These are phyloP conservation scores for Hassar affinis DNA, from an alignment of 2,113 vertebrate genomes.

Conservation along the genomic window DNA sequence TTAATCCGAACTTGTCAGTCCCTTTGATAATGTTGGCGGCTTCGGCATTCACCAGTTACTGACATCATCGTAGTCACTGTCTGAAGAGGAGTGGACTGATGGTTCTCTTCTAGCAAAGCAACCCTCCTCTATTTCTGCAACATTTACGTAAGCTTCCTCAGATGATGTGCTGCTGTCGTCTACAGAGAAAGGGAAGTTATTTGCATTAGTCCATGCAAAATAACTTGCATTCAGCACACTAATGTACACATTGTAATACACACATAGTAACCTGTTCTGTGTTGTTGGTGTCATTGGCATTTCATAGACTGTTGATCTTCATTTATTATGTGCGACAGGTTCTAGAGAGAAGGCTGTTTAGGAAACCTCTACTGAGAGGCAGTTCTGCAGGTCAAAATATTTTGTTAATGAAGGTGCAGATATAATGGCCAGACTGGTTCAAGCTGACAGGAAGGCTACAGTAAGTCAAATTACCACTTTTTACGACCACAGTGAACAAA, in stretches of 20 bases:
- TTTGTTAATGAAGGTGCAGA: too few relatives aligned
- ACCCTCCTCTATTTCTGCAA: slow-evolving; percentile 6
- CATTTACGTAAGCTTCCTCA: slow-evolving; percentile 46
- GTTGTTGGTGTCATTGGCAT: neutral
- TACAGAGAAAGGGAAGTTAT: slow-evolving; percentile 19
- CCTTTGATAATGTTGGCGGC: neutral
- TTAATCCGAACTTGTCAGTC: neutral
- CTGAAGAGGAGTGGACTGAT: slow-evolving; percentile 35
- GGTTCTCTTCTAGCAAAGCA: neutral
- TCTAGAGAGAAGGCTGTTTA: neutral
- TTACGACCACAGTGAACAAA: neutral
- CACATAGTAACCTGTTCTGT: neutral
- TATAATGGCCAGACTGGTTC: neutral
- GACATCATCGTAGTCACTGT: slow-evolving; percentile 51
- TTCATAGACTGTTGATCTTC: neutral
- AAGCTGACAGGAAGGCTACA: neutral
- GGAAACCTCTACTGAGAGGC: neutral
- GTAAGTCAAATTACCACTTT: neutral
- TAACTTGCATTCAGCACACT: neutral
- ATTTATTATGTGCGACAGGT: neutral
- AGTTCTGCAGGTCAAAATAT: neutral
- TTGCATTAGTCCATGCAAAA: neutral
- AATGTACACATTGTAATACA: neutral
- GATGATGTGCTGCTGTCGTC: slow-evolving; percentile 51
- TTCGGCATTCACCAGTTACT: slow-evolving; percentile 36